Conservation (phyloP, 1,140 invertebrate genomes). For the Helicoverpa armigera region DNA sequence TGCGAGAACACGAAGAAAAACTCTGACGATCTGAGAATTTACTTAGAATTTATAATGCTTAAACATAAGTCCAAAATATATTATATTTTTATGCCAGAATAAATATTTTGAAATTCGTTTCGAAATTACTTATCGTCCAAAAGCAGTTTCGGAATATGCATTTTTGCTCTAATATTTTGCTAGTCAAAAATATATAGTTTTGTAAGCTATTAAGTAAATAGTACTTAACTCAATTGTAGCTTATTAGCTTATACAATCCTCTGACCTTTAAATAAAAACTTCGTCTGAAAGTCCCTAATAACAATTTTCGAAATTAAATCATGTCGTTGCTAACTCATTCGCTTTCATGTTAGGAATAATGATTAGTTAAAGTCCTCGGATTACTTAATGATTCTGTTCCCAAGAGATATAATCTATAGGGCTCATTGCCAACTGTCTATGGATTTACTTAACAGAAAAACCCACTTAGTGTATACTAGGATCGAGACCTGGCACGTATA, state of each 20-base stretch:
- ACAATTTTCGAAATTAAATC: background rate
- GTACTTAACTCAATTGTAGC: no score
- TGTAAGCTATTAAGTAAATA: no score
- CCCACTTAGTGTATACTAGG: background rate
- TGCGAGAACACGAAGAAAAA: background rate
- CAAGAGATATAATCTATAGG: background rate
- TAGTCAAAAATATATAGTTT: no score
- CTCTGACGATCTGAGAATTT: background rate
- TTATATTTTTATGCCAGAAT: no score
- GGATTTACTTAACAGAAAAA: background rate
- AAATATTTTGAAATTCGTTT: background rate
- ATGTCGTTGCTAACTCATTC: background rate
- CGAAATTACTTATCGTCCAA: background rate
- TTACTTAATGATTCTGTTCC: constrained; percentile 13
- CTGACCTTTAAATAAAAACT: no score
- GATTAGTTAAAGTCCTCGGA: background rate
- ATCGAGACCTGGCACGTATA: no score
- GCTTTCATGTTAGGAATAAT: background rate
- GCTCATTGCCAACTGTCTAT: background rate
- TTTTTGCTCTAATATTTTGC: background rate
- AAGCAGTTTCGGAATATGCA: background rate
- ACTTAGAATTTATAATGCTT: background rate
- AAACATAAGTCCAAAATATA: background rate
- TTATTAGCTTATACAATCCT: no score
- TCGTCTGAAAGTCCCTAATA: no score